Conservation (phyloP, 2,888 invertebrate genomes). For the Melipona bicolor region DNA sequence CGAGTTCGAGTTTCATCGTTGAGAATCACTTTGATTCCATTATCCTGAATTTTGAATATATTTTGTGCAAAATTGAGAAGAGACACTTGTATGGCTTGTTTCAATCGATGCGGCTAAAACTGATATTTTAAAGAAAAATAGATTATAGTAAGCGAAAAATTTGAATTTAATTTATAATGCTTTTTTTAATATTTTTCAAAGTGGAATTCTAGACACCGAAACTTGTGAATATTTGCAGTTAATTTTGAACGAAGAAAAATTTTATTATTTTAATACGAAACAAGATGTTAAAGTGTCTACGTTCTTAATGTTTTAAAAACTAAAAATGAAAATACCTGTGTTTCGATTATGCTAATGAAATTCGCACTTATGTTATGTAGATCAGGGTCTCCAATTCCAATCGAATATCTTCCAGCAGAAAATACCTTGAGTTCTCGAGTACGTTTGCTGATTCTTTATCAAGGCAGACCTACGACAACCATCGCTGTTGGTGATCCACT, state of each 20-base stretch:
- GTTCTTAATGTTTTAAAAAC: not conserved
- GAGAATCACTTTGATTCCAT: not conserved
- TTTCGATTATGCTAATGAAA: slow-evolving; percentile 54
- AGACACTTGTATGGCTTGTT: not conserved
- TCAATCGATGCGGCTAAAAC: not conserved
- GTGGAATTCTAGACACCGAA: too few species aligned
- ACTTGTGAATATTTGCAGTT: not conserved
- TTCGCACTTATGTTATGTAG: slow-evolving; percentile 84
- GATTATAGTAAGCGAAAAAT: not conserved
- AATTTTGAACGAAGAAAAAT: not conserved
- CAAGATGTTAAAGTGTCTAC: not conserved
- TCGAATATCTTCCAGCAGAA: slow-evolving; percentile 96
- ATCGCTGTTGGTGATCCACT: slow-evolving; percentile 97
- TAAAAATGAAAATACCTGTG: not conserved
- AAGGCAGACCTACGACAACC: slow-evolving; percentile 95
- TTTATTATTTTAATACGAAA: not conserved
- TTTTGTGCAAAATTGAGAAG: not conserved
- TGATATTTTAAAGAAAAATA: not conserved
- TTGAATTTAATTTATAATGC: too few species aligned
- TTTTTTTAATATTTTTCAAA: too few species aligned
- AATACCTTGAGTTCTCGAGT: slow-evolving; percentile 96
- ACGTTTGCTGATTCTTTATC: slow-evolving; percentile 93
- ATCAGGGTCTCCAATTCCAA: slow-evolving; percentile 96
- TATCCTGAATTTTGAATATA: not conserved
- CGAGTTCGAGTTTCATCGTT: not conserved